These are phyloP conservation scores for Lamellibrachia luymesi DNA, from an alignment of 1,140 invertebrate genomes.

Conservation along the genomic window DNA sequence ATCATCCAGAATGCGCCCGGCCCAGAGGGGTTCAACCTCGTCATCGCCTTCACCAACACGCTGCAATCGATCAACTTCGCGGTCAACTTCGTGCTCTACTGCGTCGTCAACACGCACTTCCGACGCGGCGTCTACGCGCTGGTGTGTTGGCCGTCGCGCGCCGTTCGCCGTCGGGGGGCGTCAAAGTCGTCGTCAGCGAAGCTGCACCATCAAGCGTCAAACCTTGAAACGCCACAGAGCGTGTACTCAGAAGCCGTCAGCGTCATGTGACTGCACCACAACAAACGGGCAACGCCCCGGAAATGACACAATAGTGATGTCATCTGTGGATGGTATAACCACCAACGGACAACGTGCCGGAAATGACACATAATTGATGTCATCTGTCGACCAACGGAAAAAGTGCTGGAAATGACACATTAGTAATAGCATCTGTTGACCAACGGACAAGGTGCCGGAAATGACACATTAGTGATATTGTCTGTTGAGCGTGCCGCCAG, in stretches of 20 bases:
- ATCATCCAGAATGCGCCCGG: background rate
- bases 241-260: background rate
- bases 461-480: no score
- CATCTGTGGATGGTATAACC: no score
- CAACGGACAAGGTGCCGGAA: no score
- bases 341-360: background rate
- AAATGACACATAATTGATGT: background rate
- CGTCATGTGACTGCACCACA: background rate
- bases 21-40: background rate
- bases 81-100: conserved; percentile 52
- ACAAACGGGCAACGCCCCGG: background rate
- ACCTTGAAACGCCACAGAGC: background rate
- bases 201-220: background rate
- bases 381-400: no score
- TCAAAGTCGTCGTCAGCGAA: background rate
- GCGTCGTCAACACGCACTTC: conserved; percentile 53
- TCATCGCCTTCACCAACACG: conserved; percentile 39
- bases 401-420: no score
- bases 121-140: conserved; percentile 33
- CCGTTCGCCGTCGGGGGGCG: background rate
- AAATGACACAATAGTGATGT: background rate
- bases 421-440: no score
- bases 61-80: conserved; percentile 53
- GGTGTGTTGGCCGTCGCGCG: background rate
- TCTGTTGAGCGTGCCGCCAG: no score